A percentile compares a stretch with the other conserved stretches of the same genome.
These are phyloP conservation scores for Scotopteryx bipunctaria DNA, from an alignment of 2,888 invertebrate species.

Conservation along the genomic window DNA sequence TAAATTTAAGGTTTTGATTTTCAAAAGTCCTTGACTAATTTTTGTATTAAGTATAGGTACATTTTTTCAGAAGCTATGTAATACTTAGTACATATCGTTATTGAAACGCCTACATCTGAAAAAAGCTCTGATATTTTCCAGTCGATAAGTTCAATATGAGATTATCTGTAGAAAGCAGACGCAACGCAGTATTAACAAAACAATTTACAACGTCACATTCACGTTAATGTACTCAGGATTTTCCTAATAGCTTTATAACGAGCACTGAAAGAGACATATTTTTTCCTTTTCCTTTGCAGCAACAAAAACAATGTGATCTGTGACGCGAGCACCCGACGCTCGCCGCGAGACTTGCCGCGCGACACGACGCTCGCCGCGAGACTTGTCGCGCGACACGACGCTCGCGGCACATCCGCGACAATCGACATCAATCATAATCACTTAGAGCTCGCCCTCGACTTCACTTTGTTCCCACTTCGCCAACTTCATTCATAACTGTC, in stretches of 20 bases:
- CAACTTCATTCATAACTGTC: slow-evolving; percentile 37
- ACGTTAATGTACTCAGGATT: slow-evolving; percentile 1
- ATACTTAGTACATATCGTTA: too few species aligned
- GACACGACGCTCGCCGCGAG: slow-evolving; percentile 4
- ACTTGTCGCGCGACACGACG: slow-evolving; percentile 4
- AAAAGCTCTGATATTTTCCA: too few species aligned
- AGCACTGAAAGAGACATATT: slow-evolving; percentile 21
- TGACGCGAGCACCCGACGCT: neutral
- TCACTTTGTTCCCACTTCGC: slow-evolving; percentile 27
- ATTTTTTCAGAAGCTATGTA: too few species aligned
- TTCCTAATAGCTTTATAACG: slow-evolving; percentile 25
- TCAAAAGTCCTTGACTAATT: too few species aligned
- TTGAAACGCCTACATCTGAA: too few species aligned
- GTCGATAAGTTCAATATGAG: neutral
- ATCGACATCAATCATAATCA: slow-evolving; percentile 36
- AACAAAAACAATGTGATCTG: slow-evolving; percentile 15
- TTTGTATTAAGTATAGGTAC: too few species aligned
- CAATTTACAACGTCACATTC: slow-evolving; percentile 11
- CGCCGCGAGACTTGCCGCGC: neutral
- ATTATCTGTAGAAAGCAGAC: slow-evolving; percentile 6
- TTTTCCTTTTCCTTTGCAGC: slow-evolving; percentile 16
- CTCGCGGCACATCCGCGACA: neutral
- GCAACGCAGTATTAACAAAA: slow-evolving; percentile 4
- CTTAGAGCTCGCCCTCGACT: slow-evolving; percentile 24
- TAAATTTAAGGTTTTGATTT: too few species aligned